Conservation (phyloP, 2,113 vertebrate species). For the Mobula birostris region DNA sequence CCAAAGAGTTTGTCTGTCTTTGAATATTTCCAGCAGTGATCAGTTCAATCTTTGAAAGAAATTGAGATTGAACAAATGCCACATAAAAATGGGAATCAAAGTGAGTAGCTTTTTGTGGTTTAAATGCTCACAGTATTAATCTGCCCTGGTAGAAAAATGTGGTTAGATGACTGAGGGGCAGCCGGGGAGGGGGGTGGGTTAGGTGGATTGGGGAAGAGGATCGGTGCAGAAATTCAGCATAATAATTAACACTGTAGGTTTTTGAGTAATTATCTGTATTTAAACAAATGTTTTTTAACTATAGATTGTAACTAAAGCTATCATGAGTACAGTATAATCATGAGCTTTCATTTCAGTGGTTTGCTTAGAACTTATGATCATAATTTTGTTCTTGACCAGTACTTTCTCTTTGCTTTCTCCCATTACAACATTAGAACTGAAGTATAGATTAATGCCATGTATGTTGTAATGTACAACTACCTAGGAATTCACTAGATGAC, state of each 20-base stretch:
- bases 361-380: conserved; percentile 50
- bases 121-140: background rate
- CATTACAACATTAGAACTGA: background rate
- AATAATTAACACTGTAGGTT: background rate
- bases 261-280: background rate
- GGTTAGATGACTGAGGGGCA: no score
- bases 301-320: background rate
- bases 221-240: background rate
- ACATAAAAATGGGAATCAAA: background rate
- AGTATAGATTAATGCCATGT: conserved; percentile 36
- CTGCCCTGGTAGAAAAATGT: no score
- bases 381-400: conserved; percentile 64
- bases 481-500: conserved; percentile 66
- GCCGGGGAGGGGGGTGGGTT: no score
- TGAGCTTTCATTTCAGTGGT: conserved; percentile 17
- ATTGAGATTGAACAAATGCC: background rate
- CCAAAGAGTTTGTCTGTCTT: background rate
- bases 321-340: no score
- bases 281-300: background rate
- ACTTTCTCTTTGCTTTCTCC: conserved; percentile 37
- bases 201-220: background rate
- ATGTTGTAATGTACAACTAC: conserved; percentile 47
- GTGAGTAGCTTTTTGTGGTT: background rate
- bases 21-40: background rate
- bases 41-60: background rate